These are phyloP conservation scores for Drosophila monieri DNA, from an alignment of 2,888 invertebrate genomes.

Conservation along the genomic window DNA sequence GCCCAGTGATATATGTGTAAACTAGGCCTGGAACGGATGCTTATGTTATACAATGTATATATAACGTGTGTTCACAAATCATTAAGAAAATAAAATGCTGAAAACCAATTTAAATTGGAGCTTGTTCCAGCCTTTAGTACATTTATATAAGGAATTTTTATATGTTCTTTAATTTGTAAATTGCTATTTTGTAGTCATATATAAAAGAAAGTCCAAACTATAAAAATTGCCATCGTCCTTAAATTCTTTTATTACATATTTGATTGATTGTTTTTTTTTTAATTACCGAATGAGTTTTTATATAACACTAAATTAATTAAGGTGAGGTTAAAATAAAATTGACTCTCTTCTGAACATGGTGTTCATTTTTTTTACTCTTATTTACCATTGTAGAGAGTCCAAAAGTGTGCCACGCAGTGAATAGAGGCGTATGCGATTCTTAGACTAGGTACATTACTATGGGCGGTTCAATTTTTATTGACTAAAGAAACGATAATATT, in stretches of 20 bases:
- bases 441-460: no score
- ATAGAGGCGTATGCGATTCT: no score
- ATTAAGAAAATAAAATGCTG: slow-evolving; percentile 11
- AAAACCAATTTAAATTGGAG: slow-evolving; percentile 46
- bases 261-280: background rate
- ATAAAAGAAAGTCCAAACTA: slow-evolving; percentile 58
- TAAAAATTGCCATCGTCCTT: slow-evolving; percentile 20
- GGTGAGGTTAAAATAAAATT: no score
- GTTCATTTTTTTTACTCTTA: no score
- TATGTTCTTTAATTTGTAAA: slow-evolving; percentile 78
- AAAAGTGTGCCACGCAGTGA: no score
- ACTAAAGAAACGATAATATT: no score
- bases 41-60: slow-evolving; percentile 49
- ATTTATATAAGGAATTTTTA: slow-evolving; percentile 67
- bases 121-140: slow-evolving; percentile 64
- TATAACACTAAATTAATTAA: background rate
- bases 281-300: background rate
- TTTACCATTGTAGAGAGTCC: no score
- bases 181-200: slow-evolving; percentile 75
- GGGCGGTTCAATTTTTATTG: no score
- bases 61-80: slow-evolving; percentile 65
- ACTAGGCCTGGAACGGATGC: slow-evolving; percentile 57
- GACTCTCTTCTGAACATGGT: no score
- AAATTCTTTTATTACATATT: background rate
- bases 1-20: slow-evolving; percentile 55